Evolutionary conservation across 2,888 invertebrate genomes (phyloP).

Genomic region (Drosophila phalerata): DNA sequence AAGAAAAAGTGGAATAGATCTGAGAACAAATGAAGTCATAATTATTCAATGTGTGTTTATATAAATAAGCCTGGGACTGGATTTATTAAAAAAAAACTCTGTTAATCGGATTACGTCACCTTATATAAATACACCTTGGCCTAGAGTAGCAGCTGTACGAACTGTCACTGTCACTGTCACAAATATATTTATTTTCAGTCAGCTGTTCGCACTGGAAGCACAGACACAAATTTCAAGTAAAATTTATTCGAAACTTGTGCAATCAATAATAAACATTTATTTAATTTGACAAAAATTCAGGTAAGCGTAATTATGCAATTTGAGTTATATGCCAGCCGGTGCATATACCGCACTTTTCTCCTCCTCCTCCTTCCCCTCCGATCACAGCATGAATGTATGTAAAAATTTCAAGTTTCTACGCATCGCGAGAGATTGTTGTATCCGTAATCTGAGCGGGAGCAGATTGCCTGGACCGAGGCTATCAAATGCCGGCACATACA

Average conservation of each 20-base stretch:
- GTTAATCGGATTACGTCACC: no score
- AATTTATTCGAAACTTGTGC: conserved; percentile 24
- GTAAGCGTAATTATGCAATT: conserved; percentile 36
- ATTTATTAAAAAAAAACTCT: no score
- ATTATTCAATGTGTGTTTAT: no score
- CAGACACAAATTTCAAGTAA: conserved; percentile 48
- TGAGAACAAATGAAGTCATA: no score
- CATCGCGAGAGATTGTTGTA: conserved; percentile 33
- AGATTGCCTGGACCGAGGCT: conserved; percentile 5
- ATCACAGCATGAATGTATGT: conserved; percentile 65
- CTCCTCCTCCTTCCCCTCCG: conserved; percentile 18
- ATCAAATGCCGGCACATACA: conserved; percentile 20
- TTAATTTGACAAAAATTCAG: conserved; percentile 31
- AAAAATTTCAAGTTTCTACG: conserved; percentile 67
- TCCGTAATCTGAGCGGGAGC: conserved; percentile 39
- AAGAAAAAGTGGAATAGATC: no score
- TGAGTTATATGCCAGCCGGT: conserved; percentile 1
- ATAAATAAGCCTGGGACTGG: no score
- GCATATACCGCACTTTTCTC: conserved; percentile 21
- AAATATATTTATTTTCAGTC: conserved; percentile 27
- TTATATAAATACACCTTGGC: no score
- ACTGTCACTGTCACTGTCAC: no score
- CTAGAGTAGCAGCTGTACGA: no score
- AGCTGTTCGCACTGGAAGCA: conserved; percentile 47
- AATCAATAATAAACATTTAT: conserved; percentile 1